phyloP scores from a whole-genome alignment of 2,797 vertebrate species.

The Calcarius lapponicus region DNA sequence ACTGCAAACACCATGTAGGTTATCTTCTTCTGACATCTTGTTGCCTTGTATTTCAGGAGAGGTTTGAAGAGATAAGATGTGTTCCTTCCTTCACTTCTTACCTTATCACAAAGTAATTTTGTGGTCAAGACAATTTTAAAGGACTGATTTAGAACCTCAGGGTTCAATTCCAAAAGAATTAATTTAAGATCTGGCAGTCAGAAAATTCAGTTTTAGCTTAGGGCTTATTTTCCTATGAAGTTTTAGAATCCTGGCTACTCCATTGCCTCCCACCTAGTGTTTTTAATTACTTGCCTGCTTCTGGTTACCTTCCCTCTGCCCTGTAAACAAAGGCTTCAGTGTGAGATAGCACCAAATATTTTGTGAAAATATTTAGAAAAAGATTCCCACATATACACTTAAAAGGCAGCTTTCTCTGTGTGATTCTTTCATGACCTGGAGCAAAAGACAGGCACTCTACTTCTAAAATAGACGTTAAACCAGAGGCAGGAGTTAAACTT shows the following conservation, averaged over 20 bases:
- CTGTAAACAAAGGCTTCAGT: conserved; percentile 3
- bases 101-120: background rate
- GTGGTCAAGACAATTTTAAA: background rate
- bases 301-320: background rate
- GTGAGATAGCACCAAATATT: conserved; percentile 24
- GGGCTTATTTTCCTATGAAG: background rate
- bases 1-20: background rate
- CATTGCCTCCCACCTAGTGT: background rate
- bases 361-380: conserved; percentile 9
- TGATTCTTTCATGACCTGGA: conserved; percentile 27
- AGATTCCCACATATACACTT: background rate
- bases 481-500: background rate
- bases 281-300: background rate
- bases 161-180: background rate
- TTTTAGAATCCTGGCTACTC: background rate
- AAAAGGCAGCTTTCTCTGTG: background rate
- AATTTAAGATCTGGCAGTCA: background rate
- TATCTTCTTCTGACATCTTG: background rate
- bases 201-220: conserved; percentile 16
- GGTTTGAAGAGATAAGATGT: background rate
- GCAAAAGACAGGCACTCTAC: background rate
- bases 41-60: background rate
- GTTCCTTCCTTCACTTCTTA: background rate
- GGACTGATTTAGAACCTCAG: background rate
- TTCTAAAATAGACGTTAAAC: conserved; percentile 20